Percentiles rank a stretch among this genome's conserved stretches.
Evolutionary conservation across 2,113 vertebrate species (phyloP).

Genomic region (Lucifuga dentata): DNA sequence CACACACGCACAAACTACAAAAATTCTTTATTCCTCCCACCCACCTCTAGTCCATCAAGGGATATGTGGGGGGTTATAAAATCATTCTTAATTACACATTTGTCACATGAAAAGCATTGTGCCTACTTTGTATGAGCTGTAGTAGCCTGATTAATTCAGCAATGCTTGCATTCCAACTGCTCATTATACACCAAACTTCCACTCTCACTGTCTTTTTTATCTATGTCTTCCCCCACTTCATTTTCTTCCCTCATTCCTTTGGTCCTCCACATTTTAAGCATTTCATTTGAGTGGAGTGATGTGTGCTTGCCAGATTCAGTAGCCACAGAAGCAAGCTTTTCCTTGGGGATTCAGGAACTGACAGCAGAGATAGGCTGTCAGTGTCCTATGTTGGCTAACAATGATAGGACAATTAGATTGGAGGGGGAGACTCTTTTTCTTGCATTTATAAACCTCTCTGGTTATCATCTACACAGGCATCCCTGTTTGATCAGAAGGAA

Average conservation of each 20-base stretch:
- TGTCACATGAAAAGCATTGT: slow-evolving; percentile 84
- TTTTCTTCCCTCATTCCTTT: slow-evolving; percentile 58
- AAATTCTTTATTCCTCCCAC: slow-evolving; percentile 73
- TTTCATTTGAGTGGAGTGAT: slow-evolving; percentile 72
- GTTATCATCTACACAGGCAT: slow-evolving; percentile 34
- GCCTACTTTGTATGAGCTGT: slow-evolving; percentile 73
- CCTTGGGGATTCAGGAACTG: slow-evolving; percentile 72
- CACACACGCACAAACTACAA: slow-evolving; percentile 27
- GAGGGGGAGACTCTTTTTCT: slow-evolving; percentile 57
- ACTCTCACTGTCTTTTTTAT: slow-evolving; percentile 72
- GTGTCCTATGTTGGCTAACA: slow-evolving; percentile 63
- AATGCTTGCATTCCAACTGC: slow-evolving; percentile 72
- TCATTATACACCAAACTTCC: slow-evolving; percentile 82
- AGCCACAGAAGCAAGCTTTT: slow-evolving; percentile 63
- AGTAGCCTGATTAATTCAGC: slow-evolving; percentile 81
- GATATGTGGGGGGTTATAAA: slow-evolving; percentile 65
- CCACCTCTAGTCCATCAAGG: slow-evolving; percentile 69
- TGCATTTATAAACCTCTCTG: slow-evolving; percentile 51
- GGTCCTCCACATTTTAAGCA: slow-evolving; percentile 72
- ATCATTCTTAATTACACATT: slow-evolving; percentile 86
- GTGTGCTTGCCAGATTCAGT: slow-evolving; percentile 69
- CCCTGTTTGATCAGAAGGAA: slow-evolving; percentile 21
- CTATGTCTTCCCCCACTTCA: slow-evolving; percentile 62
- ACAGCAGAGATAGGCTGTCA: slow-evolving; percentile 76
- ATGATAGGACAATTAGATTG: slow-evolving; percentile 70